Percentiles rank a stretch among this genome's conserved stretches.
Evolutionary conservation across 2,113 vertebrate genomes (phyloP).

Genomic region (Motacilla tschutschensis): DNA sequence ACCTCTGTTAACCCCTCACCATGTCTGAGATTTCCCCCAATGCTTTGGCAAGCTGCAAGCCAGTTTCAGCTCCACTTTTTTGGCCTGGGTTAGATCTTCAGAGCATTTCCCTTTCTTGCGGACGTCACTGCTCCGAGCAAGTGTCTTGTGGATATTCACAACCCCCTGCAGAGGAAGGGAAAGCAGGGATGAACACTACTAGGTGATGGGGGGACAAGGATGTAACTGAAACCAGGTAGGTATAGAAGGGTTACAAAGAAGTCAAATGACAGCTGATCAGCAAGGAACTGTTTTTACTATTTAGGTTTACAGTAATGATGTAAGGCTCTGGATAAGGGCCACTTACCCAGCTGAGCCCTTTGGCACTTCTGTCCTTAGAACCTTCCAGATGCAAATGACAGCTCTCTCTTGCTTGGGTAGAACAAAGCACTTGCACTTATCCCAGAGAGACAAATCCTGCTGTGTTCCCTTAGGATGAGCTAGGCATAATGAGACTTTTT

Average conservation of each 20-base stretch:
- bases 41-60: not conserved
- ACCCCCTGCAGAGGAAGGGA: not conserved
- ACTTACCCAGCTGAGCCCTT: not conserved
- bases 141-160: not conserved
- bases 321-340: not conserved
- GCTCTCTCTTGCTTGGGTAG: not conserved
- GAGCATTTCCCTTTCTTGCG: not conserved
- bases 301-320: not conserved
- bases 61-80: not conserved
- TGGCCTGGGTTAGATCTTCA: not conserved
- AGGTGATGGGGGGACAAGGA: not conserved
- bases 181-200: not conserved
- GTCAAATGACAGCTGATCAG: not conserved
- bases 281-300: not conserved
- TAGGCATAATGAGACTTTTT: constrained; percentile 1
- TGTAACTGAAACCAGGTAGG: not conserved
- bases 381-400: not conserved
- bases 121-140: not conserved
- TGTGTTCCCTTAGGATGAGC: not conserved
- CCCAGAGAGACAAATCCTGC: not conserved
- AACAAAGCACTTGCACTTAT: not conserved
- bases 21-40: not conserved
- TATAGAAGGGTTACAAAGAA: not conserved
- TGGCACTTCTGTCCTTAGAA: not conserved
- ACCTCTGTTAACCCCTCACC: not conserved